phyloP scores from a whole-genome alignment of 1,140 invertebrate genomes.

The Rhyzopertha dominica region DNA sequence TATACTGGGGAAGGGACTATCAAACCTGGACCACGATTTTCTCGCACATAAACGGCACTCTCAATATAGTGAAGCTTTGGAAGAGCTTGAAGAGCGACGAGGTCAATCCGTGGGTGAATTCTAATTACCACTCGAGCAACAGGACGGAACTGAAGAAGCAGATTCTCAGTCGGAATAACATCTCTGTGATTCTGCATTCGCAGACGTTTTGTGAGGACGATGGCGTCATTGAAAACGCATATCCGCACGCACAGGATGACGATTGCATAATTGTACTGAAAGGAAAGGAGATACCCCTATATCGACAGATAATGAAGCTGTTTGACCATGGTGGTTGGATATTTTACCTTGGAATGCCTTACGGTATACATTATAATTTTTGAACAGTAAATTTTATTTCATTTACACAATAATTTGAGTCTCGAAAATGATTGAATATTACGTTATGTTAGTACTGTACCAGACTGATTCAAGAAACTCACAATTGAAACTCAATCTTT shows the following conservation, averaged over 20 bases:
- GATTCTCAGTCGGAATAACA: conserved; percentile 6
- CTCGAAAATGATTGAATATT: too few relatives aligned
- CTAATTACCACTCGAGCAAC: not conserved
- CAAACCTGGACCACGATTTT: conserved; percentile 4
- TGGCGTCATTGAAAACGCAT: conserved; percentile 10
- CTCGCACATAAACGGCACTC: conserved; percentile 10
- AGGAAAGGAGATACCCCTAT: conserved; percentile 4
- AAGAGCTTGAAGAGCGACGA: too few relatives aligned
- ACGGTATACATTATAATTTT: too few relatives aligned
- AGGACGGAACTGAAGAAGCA: not conserved
- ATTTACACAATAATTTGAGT: too few relatives aligned
- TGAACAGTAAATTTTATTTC: too few relatives aligned
- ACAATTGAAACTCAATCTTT: too few relatives aligned
- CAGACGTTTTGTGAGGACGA: conserved; percentile 8
- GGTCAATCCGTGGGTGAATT: conserved; percentile 11
- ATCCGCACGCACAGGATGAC: conserved; percentile 13
- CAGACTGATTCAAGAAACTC: too few relatives aligned
- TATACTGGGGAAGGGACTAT: conserved; percentile 8
- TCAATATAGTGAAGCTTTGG: conserved; percentile 5
- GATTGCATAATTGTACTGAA: conserved; percentile 9
- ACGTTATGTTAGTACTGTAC: too few relatives aligned
- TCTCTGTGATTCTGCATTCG: conserved; percentile 14
- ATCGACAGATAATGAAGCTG: not conserved
- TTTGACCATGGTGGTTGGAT: not conserved
- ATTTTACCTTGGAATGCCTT: conserved; percentile 1